These are phyloP conservation scores for Cepaea nemoralis DNA, from an alignment of 1,140 invertebrate species.

Conservation along the genomic window DNA sequence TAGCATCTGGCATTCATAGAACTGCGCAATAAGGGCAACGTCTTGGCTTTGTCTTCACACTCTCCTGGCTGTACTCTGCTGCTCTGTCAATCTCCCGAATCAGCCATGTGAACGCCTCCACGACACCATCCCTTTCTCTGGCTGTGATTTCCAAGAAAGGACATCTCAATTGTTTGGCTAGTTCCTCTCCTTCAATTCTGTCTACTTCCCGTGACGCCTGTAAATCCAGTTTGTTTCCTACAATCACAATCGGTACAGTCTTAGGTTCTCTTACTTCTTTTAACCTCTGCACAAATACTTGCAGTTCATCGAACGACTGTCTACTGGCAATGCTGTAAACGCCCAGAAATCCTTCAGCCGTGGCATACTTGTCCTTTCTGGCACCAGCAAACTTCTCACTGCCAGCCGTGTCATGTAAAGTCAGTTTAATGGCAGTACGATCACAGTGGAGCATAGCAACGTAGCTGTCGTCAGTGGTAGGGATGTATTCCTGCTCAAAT, in stretches of 20 bases:
- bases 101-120: conserved; percentile 99
- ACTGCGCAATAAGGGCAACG: no score
- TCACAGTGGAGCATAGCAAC: conserved; percentile 98
- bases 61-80: no score
- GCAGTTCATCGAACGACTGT: conserved; percentile 97
- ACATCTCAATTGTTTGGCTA: conserved; percentile 94
- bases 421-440: conserved; percentile 96
- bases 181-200: conserved; percentile 81
- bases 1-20: no score
- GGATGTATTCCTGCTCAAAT: conserved; percentile 99
- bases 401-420: conserved; percentile 99
- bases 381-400: conserved; percentile 79
- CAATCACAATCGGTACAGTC: conserved; percentile 81
- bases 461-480: conserved; percentile 98
- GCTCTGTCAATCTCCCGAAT: conserved; percentile 87
- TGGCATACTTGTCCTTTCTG: conserved; percentile 76
- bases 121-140: conserved; percentile 97
- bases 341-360: conserved; percentile 90
- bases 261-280: conserved; percentile 91
- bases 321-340: conserved; percentile 95
- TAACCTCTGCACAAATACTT: conserved; percentile 95
- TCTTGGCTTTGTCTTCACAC: no score
- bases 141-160: conserved; percentile 99
- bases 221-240: conserved; percentile 96
- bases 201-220: conserved; percentile 88